Conservation (phyloP, 2,113 vertebrate genomes). For the Amphiprion percula region DNA sequence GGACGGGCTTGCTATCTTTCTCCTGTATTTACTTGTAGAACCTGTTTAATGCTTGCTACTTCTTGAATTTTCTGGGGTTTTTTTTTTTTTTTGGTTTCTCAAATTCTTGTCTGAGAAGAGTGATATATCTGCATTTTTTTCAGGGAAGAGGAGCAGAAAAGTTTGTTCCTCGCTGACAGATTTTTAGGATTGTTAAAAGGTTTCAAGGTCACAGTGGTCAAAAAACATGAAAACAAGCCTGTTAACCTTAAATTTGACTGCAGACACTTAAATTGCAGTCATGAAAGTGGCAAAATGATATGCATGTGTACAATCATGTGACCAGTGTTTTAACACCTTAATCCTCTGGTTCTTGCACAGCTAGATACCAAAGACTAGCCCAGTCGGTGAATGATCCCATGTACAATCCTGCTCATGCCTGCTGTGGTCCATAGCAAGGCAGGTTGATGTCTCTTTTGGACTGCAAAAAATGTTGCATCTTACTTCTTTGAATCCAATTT, state of each 20-base stretch:
- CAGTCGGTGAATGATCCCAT: constrained; percentile 30
- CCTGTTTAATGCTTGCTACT: constrained; percentile 65
- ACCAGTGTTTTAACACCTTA: constrained; percentile 55
- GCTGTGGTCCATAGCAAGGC: constrained; percentile 26
- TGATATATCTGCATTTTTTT: constrained; percentile 60
- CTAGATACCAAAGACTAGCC: constrained; percentile 83
- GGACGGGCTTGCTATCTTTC: constrained; percentile 49
- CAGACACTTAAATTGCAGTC: constrained; percentile 19
- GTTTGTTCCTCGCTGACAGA: constrained; percentile 45
- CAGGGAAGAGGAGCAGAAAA: constrained; percentile 59
- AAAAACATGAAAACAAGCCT: constrained; percentile 7
- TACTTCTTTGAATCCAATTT: constrained; percentile 16
- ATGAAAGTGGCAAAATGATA: constrained; percentile 42
- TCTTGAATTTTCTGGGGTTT: constrained; percentile 6
- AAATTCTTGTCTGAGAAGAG: constrained; percentile 55
- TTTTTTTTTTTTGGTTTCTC: constrained; percentile 15
- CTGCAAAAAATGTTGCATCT: constrained; percentile 11
- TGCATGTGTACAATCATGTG: constrained; percentile 84
- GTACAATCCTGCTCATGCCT: constrained; percentile 51
- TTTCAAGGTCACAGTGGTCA: constrained; percentile 33
- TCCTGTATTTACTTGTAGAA: constrained; percentile 68
- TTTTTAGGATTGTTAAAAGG: constrained; percentile 32
- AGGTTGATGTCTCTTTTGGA: constrained; percentile 4
- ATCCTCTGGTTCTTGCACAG: constrained; percentile 77
- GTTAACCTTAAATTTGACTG: constrained; percentile 39